Base-by-base conservation (phyloP, 2,113 vertebrate species). In the Hyla sarda region DNA sequence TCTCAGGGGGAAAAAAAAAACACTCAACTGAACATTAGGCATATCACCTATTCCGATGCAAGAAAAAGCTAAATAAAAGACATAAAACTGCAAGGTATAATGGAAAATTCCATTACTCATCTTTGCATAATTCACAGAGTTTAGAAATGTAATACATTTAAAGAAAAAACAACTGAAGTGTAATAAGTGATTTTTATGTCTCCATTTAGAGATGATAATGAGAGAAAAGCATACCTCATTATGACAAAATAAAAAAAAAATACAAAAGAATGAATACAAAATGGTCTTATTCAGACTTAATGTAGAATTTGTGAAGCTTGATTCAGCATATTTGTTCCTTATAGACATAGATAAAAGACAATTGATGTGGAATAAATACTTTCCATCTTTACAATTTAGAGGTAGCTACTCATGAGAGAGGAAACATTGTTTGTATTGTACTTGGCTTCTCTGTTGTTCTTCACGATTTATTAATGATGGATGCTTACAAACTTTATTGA, bases 331-430 rank as follows among this genome's bases (percentile, higher is more conserved):
- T 82, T 47, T 67, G 45, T 72, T 8, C 28, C 17, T 72, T 23
- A 72, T 34, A 72, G 30, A 52, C 8, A 56, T 25, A 72, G 13
- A 72, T 21, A 37, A 72, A 71, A 83, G 21, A 28, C 48, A 82
- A 65, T 17, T 62, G n/a, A 82, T 34, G 28, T 82, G 65, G 54
- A 72, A 71, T 54, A 83, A 72, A 47, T 83, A 19, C 30, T 16
- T 83, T 83, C 54, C 6, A 72, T 47, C 62, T 23, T 60, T 69
- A 47, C 25, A 67, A 80, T 65, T 65, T 81, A 65, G 56, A 82
- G 30, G 21, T n/a, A 21, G 71, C 28, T 82, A 34, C 45, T 32
- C 17, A 82, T 21, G 47, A 82, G 23, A 34, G 19, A 50, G 13
- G 9, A 71, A 34, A 71, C 60, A 54, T 71, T 69, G 37, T 71